Base-by-base conservation (phyloP, 2,113 vertebrate species). In the Sinocyclocheilus grahami region DNA sequence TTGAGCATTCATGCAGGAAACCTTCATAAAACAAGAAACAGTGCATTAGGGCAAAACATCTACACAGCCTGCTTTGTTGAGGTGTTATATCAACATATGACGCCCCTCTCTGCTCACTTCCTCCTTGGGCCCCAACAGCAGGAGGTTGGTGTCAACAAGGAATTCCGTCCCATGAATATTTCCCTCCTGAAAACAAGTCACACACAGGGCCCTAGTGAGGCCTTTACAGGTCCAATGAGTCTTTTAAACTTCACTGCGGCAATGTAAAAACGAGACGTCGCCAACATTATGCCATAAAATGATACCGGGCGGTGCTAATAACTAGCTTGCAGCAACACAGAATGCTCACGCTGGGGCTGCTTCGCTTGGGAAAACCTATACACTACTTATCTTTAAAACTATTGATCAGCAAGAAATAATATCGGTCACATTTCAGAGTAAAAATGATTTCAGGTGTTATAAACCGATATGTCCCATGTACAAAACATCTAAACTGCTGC, bases 61-160 rank as follows among this genome's bases (percentile, higher is more conserved):
- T 90, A 95, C 92, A 95, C 92, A 94, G 93, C 91, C 88, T 91
- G 94, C 93, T 94, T 95, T 95, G 93, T 94, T 94, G 91, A 94
- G 94, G 94, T 95, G 94, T 95, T 94, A 92, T 92, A 94, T 94
- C 93, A 95, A 95, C 95, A 95, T 89, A 90, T 87, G 86, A 92
- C 91, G 91, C 92, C 92, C 91, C 92, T 92, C 90, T 91, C 90
- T 91, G 91, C 92, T 89, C 89, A 89, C 87, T 81, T 91, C 91
- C 93, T 92, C 91, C 91, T 94, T 92, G 91, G 91, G 92, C 93
- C 93, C 93, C 94, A 92, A 94, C 79, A 88, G 92, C 93, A 95
- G 92, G 93, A 94, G 93, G 94, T 93, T 94, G 93, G 94, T 94
- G 94, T 94, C 93, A 95, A 93, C 91, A 90, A 93, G 92, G 92